These are phyloP conservation scores for Halocaridina rubra DNA, from an alignment of 2,888 invertebrate genomes.

Conservation along the genomic window DNA sequence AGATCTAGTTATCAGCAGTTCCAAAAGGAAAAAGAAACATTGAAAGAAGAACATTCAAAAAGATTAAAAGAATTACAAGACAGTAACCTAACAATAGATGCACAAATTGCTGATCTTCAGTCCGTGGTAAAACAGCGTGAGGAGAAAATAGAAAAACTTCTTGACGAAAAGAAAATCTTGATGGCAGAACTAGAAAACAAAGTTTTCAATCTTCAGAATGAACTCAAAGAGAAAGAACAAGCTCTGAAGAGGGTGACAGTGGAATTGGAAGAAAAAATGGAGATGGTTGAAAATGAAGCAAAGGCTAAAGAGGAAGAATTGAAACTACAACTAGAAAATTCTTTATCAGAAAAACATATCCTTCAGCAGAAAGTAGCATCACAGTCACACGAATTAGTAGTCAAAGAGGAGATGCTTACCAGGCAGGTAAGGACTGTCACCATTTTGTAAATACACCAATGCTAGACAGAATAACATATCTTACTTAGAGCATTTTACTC, in stretches of 20 bases:
- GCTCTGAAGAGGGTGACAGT: background rate
- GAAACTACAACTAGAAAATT: background rate
- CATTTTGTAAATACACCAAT: too few species aligned
- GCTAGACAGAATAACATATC: too few species aligned
- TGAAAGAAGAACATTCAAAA: background rate
- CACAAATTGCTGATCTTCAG: conserved; percentile 11
- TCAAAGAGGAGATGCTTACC: conserved; percentile 24
- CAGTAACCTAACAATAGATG: background rate
- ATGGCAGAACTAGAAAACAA: conserved; percentile 28
- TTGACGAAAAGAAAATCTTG: conserved; percentile 31
- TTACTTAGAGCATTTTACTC: too few species aligned
- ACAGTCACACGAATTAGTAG: background rate
- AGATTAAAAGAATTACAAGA: conserved; percentile 3
- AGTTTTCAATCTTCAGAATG: conserved; percentile 19
- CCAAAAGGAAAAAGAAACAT: conserved; percentile 12
- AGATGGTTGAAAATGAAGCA: conserved; percentile 2
- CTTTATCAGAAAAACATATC: conserved; percentile 21
- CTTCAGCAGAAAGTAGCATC: conserved; percentile 11
- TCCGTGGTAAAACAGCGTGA: background rate
- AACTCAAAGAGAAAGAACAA: conserved; percentile 30
- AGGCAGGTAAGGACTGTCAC: conserved; percentile 40
- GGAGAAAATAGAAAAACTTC: conserved; percentile 31
- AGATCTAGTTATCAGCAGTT: conserved; percentile 12
- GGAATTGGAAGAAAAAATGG: conserved; percentile 24
- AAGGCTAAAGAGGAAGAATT: background rate